Conservation (phyloP, 2,888 invertebrate genomes). For the Acleris holmiana region DNA sequence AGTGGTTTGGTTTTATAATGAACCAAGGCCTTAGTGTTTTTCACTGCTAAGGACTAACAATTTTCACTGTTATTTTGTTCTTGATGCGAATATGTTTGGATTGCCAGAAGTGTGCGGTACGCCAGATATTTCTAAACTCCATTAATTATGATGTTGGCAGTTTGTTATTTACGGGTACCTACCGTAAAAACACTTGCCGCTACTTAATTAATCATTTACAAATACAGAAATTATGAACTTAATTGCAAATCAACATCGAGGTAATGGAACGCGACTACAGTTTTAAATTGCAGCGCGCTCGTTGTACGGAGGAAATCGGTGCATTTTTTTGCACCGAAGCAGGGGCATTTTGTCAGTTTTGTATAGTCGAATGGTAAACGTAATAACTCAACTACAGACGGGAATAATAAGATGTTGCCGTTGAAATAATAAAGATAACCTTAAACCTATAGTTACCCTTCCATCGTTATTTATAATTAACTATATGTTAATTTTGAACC, state of each 20-base stretch:
- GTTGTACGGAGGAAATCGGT: constrained; percentile 13
- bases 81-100: too few species aligned
- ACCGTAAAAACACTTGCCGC: constrained; percentile 1
- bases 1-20: too few species aligned
- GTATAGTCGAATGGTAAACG: too few species aligned
- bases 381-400: too few species aligned
- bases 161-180: neutral
- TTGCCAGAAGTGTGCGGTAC: too few species aligned
- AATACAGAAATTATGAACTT: constrained; percentile 31
- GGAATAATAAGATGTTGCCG: too few species aligned
- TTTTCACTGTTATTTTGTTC: too few species aligned
- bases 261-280: constrained; percentile 22
- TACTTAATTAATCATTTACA: constrained; percentile 12
- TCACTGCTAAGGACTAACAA: too few species aligned
- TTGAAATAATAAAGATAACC: constrained; percentile 5
- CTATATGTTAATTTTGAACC: constrained; percentile 43
- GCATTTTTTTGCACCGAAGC: constrained; percentile 6
- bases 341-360: too few species aligned
- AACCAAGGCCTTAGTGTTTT: too few species aligned
- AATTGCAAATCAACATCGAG: constrained; percentile 19
- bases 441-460: constrained; percentile 20
- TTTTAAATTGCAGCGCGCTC: constrained; percentile 26
- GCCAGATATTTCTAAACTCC: too few species aligned
- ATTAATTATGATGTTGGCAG: too few species aligned
- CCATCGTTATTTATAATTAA: constrained; percentile 39